These are phyloP conservation scores for Istiophorus platypterus DNA, from an alignment of 2,113 vertebrate species.

Conservation along the genomic window DNA sequence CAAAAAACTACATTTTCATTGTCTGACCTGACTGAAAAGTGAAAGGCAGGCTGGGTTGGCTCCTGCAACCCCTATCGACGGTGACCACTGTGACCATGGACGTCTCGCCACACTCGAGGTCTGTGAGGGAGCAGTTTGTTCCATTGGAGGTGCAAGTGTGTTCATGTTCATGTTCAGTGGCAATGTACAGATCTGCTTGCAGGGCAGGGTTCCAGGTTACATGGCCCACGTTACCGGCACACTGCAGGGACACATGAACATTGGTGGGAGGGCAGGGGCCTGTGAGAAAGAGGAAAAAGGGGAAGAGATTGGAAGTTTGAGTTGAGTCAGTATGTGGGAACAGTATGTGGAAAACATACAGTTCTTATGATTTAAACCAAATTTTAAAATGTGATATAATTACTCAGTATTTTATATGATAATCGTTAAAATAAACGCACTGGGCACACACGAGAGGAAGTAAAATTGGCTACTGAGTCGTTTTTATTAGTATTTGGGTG, in stretches of 20 bases:
- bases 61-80: slow-evolving; percentile 76
- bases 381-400: no score
- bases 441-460: no score
- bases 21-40: slow-evolving; percentile 78
- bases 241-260: slow-evolving; percentile 70
- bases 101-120: slow-evolving; percentile 76
- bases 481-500: no score
- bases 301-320: no score
- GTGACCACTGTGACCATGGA: slow-evolving; percentile 70
- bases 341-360: no score
- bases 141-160: slow-evolving; percentile 73
- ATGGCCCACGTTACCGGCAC: slow-evolving; percentile 68
- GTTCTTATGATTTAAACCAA: no score
- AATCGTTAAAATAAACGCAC: no score
- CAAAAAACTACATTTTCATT: background rate
- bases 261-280: slow-evolving; percentile 81
- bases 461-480: no score
- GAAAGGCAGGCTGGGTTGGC: slow-evolving; percentile 69
- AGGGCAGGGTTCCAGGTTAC: slow-evolving; percentile 75
- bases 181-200: slow-evolving; percentile 73
- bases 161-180: slow-evolving; percentile 28
- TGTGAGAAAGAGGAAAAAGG: slow-evolving; percentile 16
- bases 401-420: no score
- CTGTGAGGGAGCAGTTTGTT: slow-evolving; percentile 72
- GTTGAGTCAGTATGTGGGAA: no score